A percentile compares a stretch with the other conserved stretches of the same genome.
phyloP scores from a whole-genome alignment of 1,140 invertebrate species.

The Diachasma alloeum region DNA sequence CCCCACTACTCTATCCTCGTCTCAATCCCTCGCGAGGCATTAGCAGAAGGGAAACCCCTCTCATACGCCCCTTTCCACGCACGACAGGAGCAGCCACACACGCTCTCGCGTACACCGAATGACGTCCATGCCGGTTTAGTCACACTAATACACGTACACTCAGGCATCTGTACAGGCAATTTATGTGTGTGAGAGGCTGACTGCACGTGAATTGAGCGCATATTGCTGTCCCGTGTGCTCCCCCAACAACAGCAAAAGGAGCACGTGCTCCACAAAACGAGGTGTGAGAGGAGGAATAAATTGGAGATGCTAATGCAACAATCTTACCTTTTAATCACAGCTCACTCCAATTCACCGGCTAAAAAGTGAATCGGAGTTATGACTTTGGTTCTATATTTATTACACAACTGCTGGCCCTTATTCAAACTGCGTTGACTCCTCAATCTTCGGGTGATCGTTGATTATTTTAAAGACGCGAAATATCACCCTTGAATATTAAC shows the following conservation, averaged over 20 bases:
- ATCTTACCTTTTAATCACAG: constrained; percentile 22
- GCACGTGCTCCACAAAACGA: not conserved
- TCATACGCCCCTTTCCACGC: constrained; percentile 34
- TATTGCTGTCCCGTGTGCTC: not conserved
- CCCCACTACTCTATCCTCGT: constrained; percentile 21
- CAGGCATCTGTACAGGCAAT: not conserved
- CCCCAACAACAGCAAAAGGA: not conserved
- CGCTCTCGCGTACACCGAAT: constrained; percentile 12
- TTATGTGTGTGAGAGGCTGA: not conserved
- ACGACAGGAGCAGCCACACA: constrained; percentile 30
- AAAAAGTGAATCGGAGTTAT: not conserved
- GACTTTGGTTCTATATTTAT: not conserved
- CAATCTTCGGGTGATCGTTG: not conserved
- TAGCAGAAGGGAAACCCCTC: constrained; percentile 38
- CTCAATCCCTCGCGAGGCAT: constrained; percentile 17
- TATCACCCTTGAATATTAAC: constrained; percentile 3
- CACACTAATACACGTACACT: not conserved
- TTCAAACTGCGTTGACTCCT: not conserved
- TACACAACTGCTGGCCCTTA: not conserved
- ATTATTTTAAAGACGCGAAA: not conserved
- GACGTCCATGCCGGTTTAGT: constrained; percentile 23
- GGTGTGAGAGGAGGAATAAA: not conserved
- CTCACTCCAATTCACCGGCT: not conserved
- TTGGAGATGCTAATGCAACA: not conserved
- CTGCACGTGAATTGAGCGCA: not conserved